A percentile compares a stretch with the other conserved stretches of the same genome.
phyloP scores from a whole-genome alignment of 2,888 invertebrate genomes.

The Pollenia angustigena region DNA sequence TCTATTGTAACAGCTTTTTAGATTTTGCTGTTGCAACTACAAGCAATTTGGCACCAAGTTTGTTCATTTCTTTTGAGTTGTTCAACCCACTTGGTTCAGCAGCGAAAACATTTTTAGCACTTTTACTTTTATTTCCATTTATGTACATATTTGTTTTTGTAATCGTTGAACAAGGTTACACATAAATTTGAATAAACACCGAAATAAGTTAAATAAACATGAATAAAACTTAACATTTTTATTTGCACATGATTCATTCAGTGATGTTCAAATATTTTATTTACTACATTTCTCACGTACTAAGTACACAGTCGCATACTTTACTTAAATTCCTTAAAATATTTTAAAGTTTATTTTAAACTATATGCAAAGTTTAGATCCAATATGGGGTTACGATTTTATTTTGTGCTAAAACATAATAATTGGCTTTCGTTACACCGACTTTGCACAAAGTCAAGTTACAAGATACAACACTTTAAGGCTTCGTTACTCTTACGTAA shows the following conservation, averaged over 20 bases:
- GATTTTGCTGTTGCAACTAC: constrained; percentile 21
- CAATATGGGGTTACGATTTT: no score
- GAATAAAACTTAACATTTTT: background rate
- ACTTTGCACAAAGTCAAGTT: no score
- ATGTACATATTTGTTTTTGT: constrained; percentile 5
- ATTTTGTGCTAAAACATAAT: no score
- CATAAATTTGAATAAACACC: constrained; percentile 18
- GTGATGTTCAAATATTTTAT: background rate
- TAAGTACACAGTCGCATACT: background rate
- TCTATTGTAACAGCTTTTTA: background rate
- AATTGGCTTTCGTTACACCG: no score
- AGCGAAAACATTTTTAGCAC: constrained; percentile 53
- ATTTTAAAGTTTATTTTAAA: no score
- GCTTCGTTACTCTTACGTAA: no score
- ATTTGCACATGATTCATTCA: background rate
- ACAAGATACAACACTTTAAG: no score
- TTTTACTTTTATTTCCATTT: constrained; percentile 58
- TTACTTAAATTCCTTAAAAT: background rate
- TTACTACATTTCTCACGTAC: background rate
- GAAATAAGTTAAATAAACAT: constrained; percentile 8
- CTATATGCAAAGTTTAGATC: no score
- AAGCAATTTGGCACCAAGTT: no score
- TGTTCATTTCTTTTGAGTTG: no score
- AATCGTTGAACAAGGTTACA: constrained; percentile 49
- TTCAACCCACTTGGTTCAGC: constrained; percentile 47